Conservation (phyloP, 2,113 vertebrate species). For the Melierax canorus region DNA sequence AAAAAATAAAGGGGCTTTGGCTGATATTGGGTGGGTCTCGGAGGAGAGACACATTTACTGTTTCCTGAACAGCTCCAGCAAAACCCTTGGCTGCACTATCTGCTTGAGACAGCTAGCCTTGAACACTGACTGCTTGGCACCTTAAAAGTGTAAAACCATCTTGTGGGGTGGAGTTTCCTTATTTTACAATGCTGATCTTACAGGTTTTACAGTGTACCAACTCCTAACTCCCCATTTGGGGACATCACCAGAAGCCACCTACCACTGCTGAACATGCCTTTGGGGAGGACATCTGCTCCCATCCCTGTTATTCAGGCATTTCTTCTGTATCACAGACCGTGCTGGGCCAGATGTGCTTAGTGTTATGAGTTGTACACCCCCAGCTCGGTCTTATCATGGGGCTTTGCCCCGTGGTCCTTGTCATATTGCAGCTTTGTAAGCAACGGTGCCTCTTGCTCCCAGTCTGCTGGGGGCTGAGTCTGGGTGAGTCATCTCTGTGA, state of each 20-base stretch:
- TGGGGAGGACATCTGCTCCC: background rate
- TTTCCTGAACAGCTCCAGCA: background rate
- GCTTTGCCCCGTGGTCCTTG: background rate
- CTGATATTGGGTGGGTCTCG: background rate
- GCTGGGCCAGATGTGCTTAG: background rate
- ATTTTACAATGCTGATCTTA: background rate
- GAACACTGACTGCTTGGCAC: background rate
- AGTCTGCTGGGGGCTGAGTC: background rate
- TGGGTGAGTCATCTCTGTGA: background rate
- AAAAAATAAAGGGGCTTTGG: background rate
- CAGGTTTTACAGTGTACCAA: background rate
- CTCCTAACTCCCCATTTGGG: background rate
- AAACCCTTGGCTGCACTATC: background rate
- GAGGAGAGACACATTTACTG: background rate
- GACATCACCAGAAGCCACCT: background rate
- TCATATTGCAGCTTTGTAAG: background rate
- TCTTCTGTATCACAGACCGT: rapidly evolving
- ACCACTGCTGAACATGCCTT: background rate
- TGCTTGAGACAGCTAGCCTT: background rate
- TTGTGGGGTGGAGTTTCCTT: background rate
- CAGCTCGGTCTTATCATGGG: rapidly evolving
- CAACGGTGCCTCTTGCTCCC: background rate
- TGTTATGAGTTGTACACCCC: background rate
- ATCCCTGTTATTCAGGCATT: background rate
- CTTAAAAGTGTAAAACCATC: background rate